Evolutionary conservation across 2,888 invertebrate species (phyloP), one percentile per base, ranked within the genome.

Genomic region (Nephrotoma flavescens): DNA sequence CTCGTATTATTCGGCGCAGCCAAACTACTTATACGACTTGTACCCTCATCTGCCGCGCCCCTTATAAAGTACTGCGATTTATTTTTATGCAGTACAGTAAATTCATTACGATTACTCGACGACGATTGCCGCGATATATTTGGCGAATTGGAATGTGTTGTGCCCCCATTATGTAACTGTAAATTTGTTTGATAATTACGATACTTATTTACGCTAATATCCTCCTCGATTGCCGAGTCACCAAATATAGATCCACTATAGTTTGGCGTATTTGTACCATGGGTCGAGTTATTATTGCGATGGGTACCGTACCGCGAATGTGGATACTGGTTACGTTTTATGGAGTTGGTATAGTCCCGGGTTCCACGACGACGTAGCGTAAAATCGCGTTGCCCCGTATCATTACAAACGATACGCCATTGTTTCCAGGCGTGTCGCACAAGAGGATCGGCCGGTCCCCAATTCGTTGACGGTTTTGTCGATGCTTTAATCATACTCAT

Each of bases 341-440:
- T 92, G 6, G 92, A 92, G 88, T 91, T 91, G 1, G 92, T 92
- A 88, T 92, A 92, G 87, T 92, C 92, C 0, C 92, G 90, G 0
- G 92, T 92, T 42, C 92, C 92, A 0, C 92, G 90, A 0, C 92
- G 89, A 2, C 92, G 89, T 71, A 92, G 86, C 0, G 92, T 92
- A 87, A 92, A 92, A 88, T 92, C 92, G 41, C 91, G 90, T 83
- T 91, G 89, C 0, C 92, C 92, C 0, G 92, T 92, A 57, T 92
- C 92, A 87, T 91, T 91, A 44, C 92, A 92, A 2, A 92, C 92
- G 0, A 91, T 90, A 42, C 91, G 90, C 92, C 92, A 92, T 87
- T 92, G 92, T 88, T 92, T 92, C 92, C 92, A 92, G 41, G 92
- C 91, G 87, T 92, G 92, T 0, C 92, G 89, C 0, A 92, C 92